Base-by-base conservation (phyloP, 1,140 invertebrate species). In the Galleria mellonella region DNA sequence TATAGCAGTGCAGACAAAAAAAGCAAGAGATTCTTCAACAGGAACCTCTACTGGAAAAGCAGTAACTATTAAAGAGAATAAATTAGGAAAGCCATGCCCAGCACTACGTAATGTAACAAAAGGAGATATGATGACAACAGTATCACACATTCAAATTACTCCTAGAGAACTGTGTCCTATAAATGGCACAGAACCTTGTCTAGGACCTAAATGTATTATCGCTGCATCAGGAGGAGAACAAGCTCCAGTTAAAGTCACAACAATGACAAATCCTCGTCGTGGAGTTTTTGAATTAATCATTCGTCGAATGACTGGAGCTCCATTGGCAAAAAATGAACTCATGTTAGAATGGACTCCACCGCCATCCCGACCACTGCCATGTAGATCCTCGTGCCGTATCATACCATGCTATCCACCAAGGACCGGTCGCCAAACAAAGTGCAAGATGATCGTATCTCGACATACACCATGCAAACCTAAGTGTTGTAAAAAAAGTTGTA, bases 201-300 rank as follows among this genome's bases (percentile, higher is more conserved):
- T 66, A 54, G 79, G 74, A 5, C 70, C 73, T 4, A 74, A 71
- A 37, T 83, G 76, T 52, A 53, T 71, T 9, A 35, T 64, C 13
- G 65, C 70, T 36, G 55, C 66, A 27, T 55, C 65, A 8, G 62
- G 51, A 33, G 60, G 67, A 58, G 62, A 67, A 45, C 57, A 71
- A 51, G 72, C 47, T 10, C 62, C 70, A 15, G 67, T 84, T 4
- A 82, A 82, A 55, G 60, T 82, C 4, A 62, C 67, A 3, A 68
- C 64, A n/a, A 51, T 60, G 4, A 68, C 59, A 17, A 84, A 84
- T 56, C 66, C 76, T 10, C 65, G 81, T 8, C 64, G 71, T 32
- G 81, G 81, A n/a, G 81, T 84, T 35, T 84, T 84, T 47, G 81
- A 84, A 65, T 36, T 84, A 32, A 71, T 81, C 7, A 71, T 84